These are phyloP conservation scores for Tychaedon coryphoeus DNA, from an alignment of 2,113 vertebrate species.

Conservation along the genomic window DNA sequence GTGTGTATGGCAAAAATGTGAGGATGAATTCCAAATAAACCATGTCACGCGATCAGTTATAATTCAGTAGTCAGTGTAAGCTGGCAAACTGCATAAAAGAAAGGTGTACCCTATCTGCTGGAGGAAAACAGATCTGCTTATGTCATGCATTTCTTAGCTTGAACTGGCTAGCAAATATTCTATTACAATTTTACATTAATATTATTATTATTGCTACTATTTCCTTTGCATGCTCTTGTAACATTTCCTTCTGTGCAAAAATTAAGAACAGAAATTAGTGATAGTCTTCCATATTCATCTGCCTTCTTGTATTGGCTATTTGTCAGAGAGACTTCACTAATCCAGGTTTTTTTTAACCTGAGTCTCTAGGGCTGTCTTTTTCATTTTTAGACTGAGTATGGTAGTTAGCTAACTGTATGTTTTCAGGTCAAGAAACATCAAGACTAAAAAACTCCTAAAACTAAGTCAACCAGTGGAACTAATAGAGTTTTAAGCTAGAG, in stretches of 20 bases:
- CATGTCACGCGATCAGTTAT: background rate
- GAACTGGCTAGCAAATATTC: accelerated
- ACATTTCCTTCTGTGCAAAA: background rate
- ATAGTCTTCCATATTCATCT: background rate
- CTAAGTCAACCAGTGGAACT: background rate
- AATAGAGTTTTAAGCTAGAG: background rate
- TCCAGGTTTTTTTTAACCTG: background rate
- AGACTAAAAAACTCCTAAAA: background rate
- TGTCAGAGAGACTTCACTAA: background rate
- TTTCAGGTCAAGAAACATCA: background rate
- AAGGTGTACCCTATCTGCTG: background rate
- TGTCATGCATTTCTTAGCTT: background rate
- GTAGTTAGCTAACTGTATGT: background rate
- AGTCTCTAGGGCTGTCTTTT: background rate
- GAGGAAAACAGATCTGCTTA: background rate
- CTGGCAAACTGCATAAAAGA: slow-evolving; percentile 17
- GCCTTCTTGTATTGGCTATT: background rate
- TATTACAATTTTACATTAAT: background rate
- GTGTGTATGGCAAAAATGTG: slow-evolving; percentile 20
- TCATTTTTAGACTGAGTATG: background rate
- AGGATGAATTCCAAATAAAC: slow-evolving; percentile 39
- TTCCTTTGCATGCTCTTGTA: background rate
- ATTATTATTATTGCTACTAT: background rate
- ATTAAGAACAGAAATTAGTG: background rate
- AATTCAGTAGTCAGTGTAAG: background rate